Evolutionary conservation across 2,113 vertebrate species (phyloP), one percentile per base, ranked within the genome.

Genomic region (Cyprinodon tularosa): DNA sequence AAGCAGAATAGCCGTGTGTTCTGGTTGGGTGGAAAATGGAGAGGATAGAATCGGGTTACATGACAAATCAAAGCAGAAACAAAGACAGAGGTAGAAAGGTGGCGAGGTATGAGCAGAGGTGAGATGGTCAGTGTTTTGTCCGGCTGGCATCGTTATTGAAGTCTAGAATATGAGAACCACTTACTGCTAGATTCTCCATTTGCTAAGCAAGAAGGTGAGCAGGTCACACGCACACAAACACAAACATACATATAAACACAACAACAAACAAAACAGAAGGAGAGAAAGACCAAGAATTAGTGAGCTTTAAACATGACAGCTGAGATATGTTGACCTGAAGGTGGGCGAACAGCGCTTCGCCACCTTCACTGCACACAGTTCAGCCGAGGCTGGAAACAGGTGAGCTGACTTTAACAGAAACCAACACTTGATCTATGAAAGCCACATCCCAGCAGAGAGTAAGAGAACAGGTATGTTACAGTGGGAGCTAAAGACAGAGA

Each of bases 151-250:
- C 85, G 89, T 92, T 85, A 84, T 89, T 79, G 59, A 87, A 86
- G 93, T 95, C 92, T 90, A 95, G 92, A 96, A 97, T 95, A 96
- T 86, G 96, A 98, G 96, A 96, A 95, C 95, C 90, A 99, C 98
- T 99, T 99, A 99, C 98, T 98, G 98, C 98, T 96, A 99, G 97
- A 96, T 96, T 96, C 96, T 98, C 98, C 98, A 99, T 99, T 96
- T 99, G 97, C 98, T 99, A 99, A 99, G 97, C 97, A 98, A 98
- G 95, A 97, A 95, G 96, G 94, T 96, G 96, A 96, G 96, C 96
- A 90, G 96, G 96, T 96, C 96, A 96, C 95, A 96, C 95, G 94
- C 75, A 96, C 50, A 81, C 94, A 94, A 20, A 96, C 62, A 84
- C 66, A 66, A 39, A 74, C 71, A 74, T 45, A 74, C 71, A 96